phyloP scores from a whole-genome alignment of 2,113 vertebrate species.

The Atherinomorus stipes region DNA sequence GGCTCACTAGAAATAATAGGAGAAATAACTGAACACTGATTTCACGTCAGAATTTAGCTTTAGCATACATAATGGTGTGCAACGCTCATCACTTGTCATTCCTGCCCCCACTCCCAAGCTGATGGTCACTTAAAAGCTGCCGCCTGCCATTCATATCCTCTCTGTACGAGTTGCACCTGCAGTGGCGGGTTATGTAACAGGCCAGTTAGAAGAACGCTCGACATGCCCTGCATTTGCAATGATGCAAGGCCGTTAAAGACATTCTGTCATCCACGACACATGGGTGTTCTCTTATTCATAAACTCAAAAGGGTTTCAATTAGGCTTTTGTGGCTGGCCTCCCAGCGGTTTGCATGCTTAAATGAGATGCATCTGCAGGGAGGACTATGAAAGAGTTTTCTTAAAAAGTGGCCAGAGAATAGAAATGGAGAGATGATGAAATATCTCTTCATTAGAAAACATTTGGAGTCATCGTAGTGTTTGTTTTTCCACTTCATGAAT shows the following conservation, averaged over 20 bases:
- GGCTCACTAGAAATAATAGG: no score
- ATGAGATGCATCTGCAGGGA: constrained; percentile 47
- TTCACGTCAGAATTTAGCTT: constrained; percentile 32
- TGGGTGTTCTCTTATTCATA: constrained; percentile 67
- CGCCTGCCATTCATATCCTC: constrained; percentile 60
- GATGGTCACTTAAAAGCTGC: constrained; percentile 73
- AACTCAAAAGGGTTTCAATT: constrained; percentile 66
- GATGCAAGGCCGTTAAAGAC: constrained; percentile 48
- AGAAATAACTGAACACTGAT: constrained; percentile 26
- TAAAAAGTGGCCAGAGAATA: constrained; percentile 45
- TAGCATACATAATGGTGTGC: constrained; percentile 7
- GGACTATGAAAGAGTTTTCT: constrained; percentile 21
- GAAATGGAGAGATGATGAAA: constrained; percentile 49
- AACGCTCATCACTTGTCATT: constrained; percentile 36
- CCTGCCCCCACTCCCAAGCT: constrained; percentile 31
- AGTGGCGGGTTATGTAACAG: constrained; percentile 54
- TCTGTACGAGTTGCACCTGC: constrained; percentile 66
- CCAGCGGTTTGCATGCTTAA: constrained; percentile 56
- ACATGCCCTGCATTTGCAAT: constrained; percentile 49
- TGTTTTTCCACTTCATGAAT: neutral
- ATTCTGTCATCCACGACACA: constrained; percentile 43
- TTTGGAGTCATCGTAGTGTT: neutral
- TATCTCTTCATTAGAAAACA: constrained; percentile 4
- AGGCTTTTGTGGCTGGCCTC: constrained; percentile 54
- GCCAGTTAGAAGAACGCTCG: constrained; percentile 14